Percentiles rank a stretch among this genome's conserved stretches.
phyloP scores from a whole-genome alignment of 2,888 invertebrate species.

The Ellobium chinense region DNA sequence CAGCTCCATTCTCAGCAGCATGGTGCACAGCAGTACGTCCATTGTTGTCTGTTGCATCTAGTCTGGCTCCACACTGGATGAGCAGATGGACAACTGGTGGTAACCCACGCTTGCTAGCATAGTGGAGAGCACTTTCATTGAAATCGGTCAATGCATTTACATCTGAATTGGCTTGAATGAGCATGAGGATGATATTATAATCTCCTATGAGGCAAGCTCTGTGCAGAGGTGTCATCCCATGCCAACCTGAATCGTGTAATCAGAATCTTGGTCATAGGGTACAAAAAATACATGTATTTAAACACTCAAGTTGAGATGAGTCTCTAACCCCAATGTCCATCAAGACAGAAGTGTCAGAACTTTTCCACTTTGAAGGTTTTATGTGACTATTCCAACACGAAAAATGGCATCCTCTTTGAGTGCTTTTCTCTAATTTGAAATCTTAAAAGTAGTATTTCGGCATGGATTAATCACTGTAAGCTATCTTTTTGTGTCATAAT shows the following conservation, averaged over 20 bases:
- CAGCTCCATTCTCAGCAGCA: constrained; percentile 75
- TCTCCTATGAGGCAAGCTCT: constrained; percentile 73
- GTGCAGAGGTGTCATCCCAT: constrained; percentile 74
- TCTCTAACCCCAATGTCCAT: too few relatives aligned
- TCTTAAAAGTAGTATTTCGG: too few relatives aligned
- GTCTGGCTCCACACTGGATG: constrained; percentile 66
- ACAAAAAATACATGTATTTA: too few relatives aligned
- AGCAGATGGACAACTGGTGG: constrained; percentile 67
- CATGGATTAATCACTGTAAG: too few relatives aligned
- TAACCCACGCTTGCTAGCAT: constrained; percentile 74
- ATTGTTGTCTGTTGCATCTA: constrained; percentile 64
- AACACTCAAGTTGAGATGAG: too few relatives aligned
- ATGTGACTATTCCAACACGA: too few relatives aligned
- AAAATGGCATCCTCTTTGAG: too few relatives aligned
- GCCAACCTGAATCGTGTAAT: constrained; percentile 76
- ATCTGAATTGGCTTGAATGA: constrained; percentile 71
- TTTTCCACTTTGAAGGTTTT: too few relatives aligned
- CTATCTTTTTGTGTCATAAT: too few relatives aligned
- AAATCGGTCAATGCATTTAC: constrained; percentile 71
- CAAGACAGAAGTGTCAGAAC: too few relatives aligned
- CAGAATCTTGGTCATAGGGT: too few relatives aligned
- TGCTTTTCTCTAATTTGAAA: too few relatives aligned
- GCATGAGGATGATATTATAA: constrained; percentile 58
- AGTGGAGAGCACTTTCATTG: constrained; percentile 75
- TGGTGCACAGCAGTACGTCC: constrained; percentile 70